phyloP scores from a whole-genome alignment of 2,888 invertebrate species.

The Parnassius glacialis region DNA sequence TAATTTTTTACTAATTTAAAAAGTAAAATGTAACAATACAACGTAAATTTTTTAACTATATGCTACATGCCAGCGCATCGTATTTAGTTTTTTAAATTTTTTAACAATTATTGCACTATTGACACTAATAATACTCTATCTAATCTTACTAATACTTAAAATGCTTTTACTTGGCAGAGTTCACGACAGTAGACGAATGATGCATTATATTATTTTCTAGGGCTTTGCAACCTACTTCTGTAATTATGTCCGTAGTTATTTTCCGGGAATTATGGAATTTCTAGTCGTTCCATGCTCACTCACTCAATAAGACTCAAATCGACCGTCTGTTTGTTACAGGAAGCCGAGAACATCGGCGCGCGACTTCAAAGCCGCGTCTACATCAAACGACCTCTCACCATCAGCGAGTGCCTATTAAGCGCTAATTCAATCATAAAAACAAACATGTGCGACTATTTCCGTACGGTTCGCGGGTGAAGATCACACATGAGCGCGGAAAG shows the following conservation, averaged over 20 bases:
- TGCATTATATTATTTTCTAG: background rate
- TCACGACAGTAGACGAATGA: too few relatives aligned
- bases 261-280: slow-evolving; percentile 20
- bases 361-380: slow-evolving; percentile 60
- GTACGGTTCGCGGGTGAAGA: slow-evolving; percentile 51
- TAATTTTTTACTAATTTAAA: too few relatives aligned
- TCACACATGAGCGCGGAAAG: slow-evolving; percentile 65
- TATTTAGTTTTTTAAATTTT: too few relatives aligned
- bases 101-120: too few relatives aligned
- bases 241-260: background rate
- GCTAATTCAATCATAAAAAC: slow-evolving; percentile 74
- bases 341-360: slow-evolving; percentile 52
- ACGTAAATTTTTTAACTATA: too few relatives aligned
- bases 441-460: slow-evolving; percentile 70
- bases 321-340: slow-evolving; percentile 65
- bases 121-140: too few relatives aligned
- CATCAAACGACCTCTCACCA: slow-evolving; percentile 59
- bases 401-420: slow-evolving; percentile 60
- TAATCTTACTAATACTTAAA: too few relatives aligned
- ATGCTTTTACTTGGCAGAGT: too few relatives aligned
- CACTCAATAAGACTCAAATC: slow-evolving; percentile 59
- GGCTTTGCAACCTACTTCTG: background rate
- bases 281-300: slow-evolving; percentile 40
- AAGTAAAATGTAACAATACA: too few relatives aligned
- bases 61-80: too few relatives aligned